phyloP scores from a whole-genome alignment of 1,140 invertebrate genomes.

The Helicorthomorpha holstii region DNA sequence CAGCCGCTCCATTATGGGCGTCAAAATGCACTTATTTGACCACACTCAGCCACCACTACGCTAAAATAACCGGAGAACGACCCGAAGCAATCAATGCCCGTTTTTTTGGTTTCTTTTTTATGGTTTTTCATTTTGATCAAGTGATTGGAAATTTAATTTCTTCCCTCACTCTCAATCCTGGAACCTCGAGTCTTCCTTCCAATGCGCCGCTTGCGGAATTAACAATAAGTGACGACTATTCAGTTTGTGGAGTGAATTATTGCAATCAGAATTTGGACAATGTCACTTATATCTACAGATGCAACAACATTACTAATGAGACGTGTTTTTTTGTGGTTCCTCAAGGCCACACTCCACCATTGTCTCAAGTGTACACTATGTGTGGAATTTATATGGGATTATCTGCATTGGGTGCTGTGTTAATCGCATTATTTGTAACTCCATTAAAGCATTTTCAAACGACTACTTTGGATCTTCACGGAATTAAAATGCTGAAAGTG shows the following conservation, averaged over 20 bases:
- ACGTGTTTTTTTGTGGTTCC: background rate
- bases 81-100: background rate
- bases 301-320: background rate
- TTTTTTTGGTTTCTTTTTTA: slow-evolving; percentile 5
- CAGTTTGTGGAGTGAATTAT: background rate
- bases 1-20: slow-evolving; percentile 32
- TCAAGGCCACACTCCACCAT: background rate
- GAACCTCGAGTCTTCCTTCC: background rate
- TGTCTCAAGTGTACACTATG: background rate
- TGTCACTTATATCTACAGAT: too few species aligned
- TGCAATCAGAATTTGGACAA: background rate
- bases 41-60: slow-evolving; percentile 15
- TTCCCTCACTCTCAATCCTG: background rate
- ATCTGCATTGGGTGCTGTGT: background rate
- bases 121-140: background rate
- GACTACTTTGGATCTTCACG: background rate
- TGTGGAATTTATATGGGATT: background rate
- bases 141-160: slow-evolving; percentile 3
- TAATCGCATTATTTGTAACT: background rate
- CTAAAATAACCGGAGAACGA: background rate
- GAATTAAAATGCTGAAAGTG: slow-evolving; percentile 39
- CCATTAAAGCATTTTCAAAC: background rate
- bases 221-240: too few species aligned
- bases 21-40: slow-evolving; percentile 32
- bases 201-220: background rate